Conservation (phyloP, 2,888 invertebrate species). For the Heteromurus nitidus region DNA sequence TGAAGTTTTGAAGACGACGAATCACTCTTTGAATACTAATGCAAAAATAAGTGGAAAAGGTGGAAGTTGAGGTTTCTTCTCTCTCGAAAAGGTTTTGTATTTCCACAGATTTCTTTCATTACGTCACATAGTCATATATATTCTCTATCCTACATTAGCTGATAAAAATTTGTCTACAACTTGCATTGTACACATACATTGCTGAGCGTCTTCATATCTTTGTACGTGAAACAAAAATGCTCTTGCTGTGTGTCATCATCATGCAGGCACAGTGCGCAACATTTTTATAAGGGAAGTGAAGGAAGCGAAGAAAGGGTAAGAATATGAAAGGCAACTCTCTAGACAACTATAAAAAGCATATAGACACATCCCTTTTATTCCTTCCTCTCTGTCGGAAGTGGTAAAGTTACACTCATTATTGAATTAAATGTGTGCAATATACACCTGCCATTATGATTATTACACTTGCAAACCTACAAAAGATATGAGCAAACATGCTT, state of each 20-base stretch:
- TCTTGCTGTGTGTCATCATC: too few species aligned
- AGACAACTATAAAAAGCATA: too few species aligned
- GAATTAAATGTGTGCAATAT: background rate
- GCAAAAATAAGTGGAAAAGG: background rate
- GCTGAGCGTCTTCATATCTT: background rate
- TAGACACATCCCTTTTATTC: conserved; percentile 1
- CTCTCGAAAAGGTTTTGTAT: background rate
- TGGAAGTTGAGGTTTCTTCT: conserved; percentile 24
- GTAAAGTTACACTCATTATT: conserved; percentile 26
- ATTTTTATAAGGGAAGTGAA: background rate
- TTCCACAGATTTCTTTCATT: background rate
- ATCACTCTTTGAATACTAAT: conserved; percentile 11
- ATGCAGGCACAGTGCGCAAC: background rate
- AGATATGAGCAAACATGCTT: too few species aligned
- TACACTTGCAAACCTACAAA: background rate
- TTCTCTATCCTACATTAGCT: background rate
- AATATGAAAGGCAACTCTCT: conserved; percentile 8
- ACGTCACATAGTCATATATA: background rate
- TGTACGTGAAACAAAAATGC: background rate
- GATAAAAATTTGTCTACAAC: background rate
- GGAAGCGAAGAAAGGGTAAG: background rate
- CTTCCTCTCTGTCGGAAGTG: conserved; percentile 41
- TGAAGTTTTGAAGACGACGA: background rate
- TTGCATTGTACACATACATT: background rate
- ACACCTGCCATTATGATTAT: too few species aligned